Evolutionary conservation across 64 coral and sea anemone genomes (phyloP).

Genomic region (Pocillopora verrucosa): DNA sequence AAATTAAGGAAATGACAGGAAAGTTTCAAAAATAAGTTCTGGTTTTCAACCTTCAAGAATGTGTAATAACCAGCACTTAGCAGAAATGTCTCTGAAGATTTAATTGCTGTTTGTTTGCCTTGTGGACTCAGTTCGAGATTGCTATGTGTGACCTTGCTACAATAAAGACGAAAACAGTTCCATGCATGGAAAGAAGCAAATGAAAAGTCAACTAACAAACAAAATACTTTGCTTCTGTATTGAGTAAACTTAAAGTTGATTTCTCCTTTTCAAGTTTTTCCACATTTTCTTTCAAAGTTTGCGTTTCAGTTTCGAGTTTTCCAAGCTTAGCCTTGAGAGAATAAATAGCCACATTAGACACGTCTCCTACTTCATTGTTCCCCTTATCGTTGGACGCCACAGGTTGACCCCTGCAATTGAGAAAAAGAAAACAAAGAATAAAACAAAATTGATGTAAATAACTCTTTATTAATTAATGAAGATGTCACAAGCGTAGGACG

Average conservation of each 20-base stretch:
- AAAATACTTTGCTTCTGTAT: slow-evolving; percentile 50
- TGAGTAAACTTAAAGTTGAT: slow-evolving; percentile 12
- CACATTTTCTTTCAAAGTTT: slow-evolving; percentile 22
- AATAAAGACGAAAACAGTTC: not conserved
- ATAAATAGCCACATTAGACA: slow-evolving; percentile 55
- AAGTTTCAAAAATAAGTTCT: not conserved
- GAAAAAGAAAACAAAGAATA: not conserved
- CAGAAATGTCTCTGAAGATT: too few relatives aligned
- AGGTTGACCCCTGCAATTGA: slow-evolving; percentile 20
- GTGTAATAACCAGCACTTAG: too few relatives aligned
- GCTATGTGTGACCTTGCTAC: too few relatives aligned
- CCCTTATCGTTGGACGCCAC: not conserved
- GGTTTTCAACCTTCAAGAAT: not conserved
- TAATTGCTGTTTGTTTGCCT: too few relatives aligned
- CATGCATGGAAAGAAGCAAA: not conserved
- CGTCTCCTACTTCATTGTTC: slow-evolving; percentile 24
- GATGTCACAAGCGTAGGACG: too few relatives aligned
- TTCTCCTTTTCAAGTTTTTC: slow-evolving; percentile 52
- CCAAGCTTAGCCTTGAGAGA: slow-evolving; percentile 56
- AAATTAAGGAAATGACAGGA: not conserved
- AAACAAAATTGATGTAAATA: too few relatives aligned
- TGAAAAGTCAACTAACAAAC: not conserved
- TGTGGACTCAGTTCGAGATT: too few relatives aligned
- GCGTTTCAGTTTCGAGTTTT: slow-evolving; percentile 29
- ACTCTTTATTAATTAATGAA: too few relatives aligned